Conservation (phyloP, 2,797 vertebrate genomes). For the Thaleichthys pacificus region DNA sequence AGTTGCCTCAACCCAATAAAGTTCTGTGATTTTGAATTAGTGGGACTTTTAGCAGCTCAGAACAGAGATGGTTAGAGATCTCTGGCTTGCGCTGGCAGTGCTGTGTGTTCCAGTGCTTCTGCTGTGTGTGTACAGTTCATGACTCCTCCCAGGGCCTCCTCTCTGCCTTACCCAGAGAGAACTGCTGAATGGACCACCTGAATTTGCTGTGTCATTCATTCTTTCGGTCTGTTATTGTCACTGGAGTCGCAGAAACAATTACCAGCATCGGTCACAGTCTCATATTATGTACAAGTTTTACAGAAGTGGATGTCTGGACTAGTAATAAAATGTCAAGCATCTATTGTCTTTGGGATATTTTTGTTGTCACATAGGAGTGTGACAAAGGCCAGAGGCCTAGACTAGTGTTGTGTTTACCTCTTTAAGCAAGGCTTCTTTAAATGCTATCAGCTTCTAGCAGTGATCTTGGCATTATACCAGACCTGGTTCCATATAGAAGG, state of each 20-base stretch:
- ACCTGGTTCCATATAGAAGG: not conserved
- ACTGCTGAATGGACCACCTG: not conserved
- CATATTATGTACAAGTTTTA: constrained; percentile 43
- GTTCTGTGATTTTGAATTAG: constrained; percentile 53
- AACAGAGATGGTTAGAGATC: not conserved
- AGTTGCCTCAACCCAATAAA: constrained; percentile 24
- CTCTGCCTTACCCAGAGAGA: not conserved
- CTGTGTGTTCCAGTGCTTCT: not conserved
- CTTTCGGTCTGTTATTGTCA: constrained; percentile 7
- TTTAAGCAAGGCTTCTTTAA: not conserved
- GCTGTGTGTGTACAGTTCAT: not conserved
- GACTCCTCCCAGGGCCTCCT: constrained; percentile 15
- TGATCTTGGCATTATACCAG: not conserved
- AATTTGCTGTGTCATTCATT: constrained; percentile 2
- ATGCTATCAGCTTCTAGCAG: not conserved
- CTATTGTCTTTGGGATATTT: constrained; percentile 67
- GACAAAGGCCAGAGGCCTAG: not conserved
- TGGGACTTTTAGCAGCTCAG: constrained; percentile 8
- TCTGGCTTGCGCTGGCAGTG: constrained; percentile 8
- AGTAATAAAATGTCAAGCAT: constrained; percentile 64
- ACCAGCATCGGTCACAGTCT: constrained; percentile 21
- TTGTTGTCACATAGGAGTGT: constrained; percentile 30
- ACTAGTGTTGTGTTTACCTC: not conserved
- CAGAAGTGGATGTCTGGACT: constrained; percentile 12
- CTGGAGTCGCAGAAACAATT: constrained; percentile 8